Evolutionary conservation across 2,888 invertebrate species (phyloP).

Genomic region (Melolontha melolontha): DNA sequence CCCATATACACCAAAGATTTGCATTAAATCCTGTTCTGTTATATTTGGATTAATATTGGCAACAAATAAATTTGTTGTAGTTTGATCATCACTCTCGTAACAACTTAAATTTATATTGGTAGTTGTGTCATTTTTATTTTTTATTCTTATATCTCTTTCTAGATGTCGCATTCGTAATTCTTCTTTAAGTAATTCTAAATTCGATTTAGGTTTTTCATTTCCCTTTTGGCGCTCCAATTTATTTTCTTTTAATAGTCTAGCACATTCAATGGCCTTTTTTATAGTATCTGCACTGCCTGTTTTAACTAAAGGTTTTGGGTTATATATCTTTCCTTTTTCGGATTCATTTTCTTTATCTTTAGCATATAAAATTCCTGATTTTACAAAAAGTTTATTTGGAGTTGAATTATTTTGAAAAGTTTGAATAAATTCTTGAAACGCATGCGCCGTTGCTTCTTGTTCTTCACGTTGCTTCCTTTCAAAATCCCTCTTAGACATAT

Average conservation of each 20-base stretch:
- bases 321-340: slow-evolving; percentile 89
- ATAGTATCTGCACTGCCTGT: slow-evolving; percentile 68
- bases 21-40: slow-evolving; percentile 94
- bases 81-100: slow-evolving; percentile 89
- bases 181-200: slow-evolving; percentile 96
- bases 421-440: slow-evolving; percentile 95
- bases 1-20: slow-evolving; percentile 96
- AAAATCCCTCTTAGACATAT: slow-evolving; percentile 76
- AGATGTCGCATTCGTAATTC: slow-evolving; percentile 95
- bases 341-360: slow-evolving; percentile 84
- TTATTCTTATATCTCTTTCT: slow-evolving; percentile 91
- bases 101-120: slow-evolving; percentile 45
- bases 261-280: slow-evolving; percentile 76
- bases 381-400: slow-evolving; percentile 74
- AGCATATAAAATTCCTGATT: slow-evolving; percentile 94
- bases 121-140: slow-evolving; percentile 77
- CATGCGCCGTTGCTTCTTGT: slow-evolving; percentile 88
- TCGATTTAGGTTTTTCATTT: slow-evolving; percentile 92
- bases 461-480: slow-evolving; percentile 86
- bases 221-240: slow-evolving; percentile 75
- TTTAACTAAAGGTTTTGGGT: slow-evolving; percentile 82
- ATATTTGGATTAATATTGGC: slow-evolving; percentile 96
- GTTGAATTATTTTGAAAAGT: slow-evolving; percentile 81
- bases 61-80: slow-evolving; percentile 96
- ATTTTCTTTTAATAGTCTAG: slow-evolving; percentile 72